These are phyloP conservation scores for Buceros bicornis DNA, from an alignment of 2,797 vertebrate genomes.

Conservation along the genomic window DNA sequence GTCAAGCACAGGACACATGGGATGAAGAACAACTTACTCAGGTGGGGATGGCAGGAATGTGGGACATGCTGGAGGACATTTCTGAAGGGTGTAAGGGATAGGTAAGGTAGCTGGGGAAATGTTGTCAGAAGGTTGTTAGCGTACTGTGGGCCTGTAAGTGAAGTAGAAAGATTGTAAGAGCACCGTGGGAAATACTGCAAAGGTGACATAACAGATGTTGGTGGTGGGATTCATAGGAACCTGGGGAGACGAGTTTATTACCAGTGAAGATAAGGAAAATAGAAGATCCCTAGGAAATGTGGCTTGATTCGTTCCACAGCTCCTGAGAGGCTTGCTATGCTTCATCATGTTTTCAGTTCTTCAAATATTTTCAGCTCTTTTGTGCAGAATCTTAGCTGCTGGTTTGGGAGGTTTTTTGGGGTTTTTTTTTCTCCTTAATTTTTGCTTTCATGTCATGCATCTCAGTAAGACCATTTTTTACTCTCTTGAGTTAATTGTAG, in stretches of 20 bases:
- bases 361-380: background rate
- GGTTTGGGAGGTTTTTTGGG: background rate
- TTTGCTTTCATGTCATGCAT: constrained; percentile 50
- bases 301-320: background rate
- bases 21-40: background rate
- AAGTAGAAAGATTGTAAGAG: background rate
- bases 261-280: background rate
- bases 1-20: background rate
- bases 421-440: constrained; percentile 35
- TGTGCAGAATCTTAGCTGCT: background rate
- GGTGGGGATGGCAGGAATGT: accelerated
- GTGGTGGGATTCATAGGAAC: background rate
- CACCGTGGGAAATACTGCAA: background rate
- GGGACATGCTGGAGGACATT: accelerated
- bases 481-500: constrained; percentile 31
- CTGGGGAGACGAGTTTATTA: background rate
- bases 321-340: background rate
- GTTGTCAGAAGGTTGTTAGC: background rate
- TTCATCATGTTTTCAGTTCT: background rate
- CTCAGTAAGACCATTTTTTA: constrained; percentile 28
- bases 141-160: background rate
- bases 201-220: background rate
- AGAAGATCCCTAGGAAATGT: background rate
- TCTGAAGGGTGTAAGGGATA: background rate
- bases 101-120: background rate